Base-by-base conservation (phyloP, 2,888 invertebrate species). In the Limenitis camilla region DNA sequence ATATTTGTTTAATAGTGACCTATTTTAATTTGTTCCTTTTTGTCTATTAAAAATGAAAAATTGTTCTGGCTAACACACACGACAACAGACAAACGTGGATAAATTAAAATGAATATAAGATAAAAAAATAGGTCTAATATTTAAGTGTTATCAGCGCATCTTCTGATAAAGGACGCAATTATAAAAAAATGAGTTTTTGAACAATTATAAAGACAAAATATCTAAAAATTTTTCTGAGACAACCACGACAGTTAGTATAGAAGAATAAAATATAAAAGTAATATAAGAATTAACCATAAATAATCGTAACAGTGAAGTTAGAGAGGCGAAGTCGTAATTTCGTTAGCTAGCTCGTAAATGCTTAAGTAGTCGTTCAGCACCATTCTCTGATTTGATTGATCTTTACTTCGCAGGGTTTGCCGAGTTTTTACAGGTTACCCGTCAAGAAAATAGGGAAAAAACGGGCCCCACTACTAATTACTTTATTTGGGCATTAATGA, bases 401-500 rank as follows among this genome's bases (percentile, higher is more conserved):
- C 79, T 81, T 70, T 73, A 71, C 72, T 63, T 69, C 69, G 69
- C 65, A 70, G 66, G 66, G 66, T 75, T 67, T 68, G 73, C 69
- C 69, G 69, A 69, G 81, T 82, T 83, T 85, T 83, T 83, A 79
- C 80, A 74, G 70, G 69, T 68, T 69, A 64, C 68, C 68, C 77
- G 78, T 77, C 77, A 77, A 69, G 76, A 77, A 79, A 83, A 81
- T 76, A 72, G 78, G 78, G 72, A 80, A 83, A 78, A 81, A 81
- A 76, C 74, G 66, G 65, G 71, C 67, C 79, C 77, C 78, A 76
- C 81, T 83, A 85, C 84, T 83, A 86, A 87, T 86, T 85, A 82
- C 84, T 81, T 84, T 81, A 84, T 86, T 85, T 81, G 78, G 84
- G 85, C 84, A 85, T 85, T 85, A 85, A 85, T 81, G 85, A 81